These are phyloP conservation scores for Tipula unca DNA, from an alignment of 2,888 invertebrate genomes.

Conservation along the genomic window DNA sequence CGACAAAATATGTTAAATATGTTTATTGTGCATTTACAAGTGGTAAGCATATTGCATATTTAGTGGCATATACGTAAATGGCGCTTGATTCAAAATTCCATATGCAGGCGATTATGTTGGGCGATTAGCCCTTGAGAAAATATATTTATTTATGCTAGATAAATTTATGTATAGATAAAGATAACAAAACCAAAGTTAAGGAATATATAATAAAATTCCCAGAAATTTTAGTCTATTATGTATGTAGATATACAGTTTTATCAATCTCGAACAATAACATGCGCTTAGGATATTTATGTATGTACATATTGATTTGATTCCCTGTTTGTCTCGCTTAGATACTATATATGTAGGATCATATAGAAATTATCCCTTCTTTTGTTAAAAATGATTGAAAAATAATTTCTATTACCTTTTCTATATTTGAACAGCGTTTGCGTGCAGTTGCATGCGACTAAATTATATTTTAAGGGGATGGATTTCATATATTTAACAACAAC, in stretches of 20 bases:
- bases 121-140: not conserved
- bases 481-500: not conserved
- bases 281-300: not conserved
- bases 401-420: not conserved
- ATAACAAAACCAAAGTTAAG: not conserved
- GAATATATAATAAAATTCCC: not conserved
- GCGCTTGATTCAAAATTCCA: not conserved
- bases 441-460: not conserved
- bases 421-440: not conserved
- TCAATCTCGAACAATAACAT: not conserved
- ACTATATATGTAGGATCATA: not conserved
- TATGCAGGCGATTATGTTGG: not conserved
- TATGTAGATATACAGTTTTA: not conserved
- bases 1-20: not conserved
- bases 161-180: not conserved
- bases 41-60: not conserved
- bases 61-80: not conserved
- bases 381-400: not conserved
- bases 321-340: not conserved
- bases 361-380: not conserved
- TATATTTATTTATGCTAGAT: not conserved
- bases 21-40: not conserved
- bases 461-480: not conserved
- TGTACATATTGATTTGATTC: not conserved
- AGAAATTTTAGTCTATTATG: not conserved